These are phyloP conservation scores for Ditula angustiorana DNA, from an alignment of 2,888 invertebrate genomes.

Conservation along the genomic window DNA sequence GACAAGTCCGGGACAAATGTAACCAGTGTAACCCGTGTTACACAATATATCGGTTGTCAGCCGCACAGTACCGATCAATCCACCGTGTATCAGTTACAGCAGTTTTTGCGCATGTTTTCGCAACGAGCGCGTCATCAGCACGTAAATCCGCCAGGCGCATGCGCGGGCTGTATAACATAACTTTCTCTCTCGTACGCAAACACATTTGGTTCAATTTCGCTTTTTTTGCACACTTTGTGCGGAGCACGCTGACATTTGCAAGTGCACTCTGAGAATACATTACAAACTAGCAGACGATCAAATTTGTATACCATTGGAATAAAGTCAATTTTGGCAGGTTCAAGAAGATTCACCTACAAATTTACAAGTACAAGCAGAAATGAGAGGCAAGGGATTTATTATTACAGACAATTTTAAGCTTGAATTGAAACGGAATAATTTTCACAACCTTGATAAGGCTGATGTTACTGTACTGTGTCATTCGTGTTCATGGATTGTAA, in stretches of 20 bases:
- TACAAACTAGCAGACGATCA: neutral
- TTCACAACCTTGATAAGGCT: no score
- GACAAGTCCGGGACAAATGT: no score
- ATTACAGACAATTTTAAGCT: no score
- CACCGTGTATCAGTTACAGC: conserved; percentile 24
- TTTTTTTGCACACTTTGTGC: conserved; percentile 60
- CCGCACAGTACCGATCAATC: conserved; percentile 20
- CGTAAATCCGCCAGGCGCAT: conserved; percentile 61
- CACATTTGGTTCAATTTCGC: conserved; percentile 68
- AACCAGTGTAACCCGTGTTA: conserved; percentile 18
- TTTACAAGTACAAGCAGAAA: neutral
- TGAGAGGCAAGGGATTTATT: conserved; percentile 14
- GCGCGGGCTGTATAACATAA: conserved; percentile 59
- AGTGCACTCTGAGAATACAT: conserved; percentile 10
- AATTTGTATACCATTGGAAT: neutral
- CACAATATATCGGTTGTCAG: conserved; percentile 28
- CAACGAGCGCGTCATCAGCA: conserved; percentile 64
- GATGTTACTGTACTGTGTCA: no score
- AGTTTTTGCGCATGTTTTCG: conserved; percentile 59
- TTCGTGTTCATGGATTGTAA: no score
- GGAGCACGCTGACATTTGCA: conserved; percentile 35
- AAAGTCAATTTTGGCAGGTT: neutral
- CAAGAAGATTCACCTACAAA: neutral
- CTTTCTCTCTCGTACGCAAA: conserved; percentile 72
- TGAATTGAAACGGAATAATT: no score